Percentiles rank a stretch among this genome's conserved stretches.
Evolutionary conservation across 2,888 invertebrate genomes (phyloP).

Genomic region (Callyntrura guangdongensis): DNA sequence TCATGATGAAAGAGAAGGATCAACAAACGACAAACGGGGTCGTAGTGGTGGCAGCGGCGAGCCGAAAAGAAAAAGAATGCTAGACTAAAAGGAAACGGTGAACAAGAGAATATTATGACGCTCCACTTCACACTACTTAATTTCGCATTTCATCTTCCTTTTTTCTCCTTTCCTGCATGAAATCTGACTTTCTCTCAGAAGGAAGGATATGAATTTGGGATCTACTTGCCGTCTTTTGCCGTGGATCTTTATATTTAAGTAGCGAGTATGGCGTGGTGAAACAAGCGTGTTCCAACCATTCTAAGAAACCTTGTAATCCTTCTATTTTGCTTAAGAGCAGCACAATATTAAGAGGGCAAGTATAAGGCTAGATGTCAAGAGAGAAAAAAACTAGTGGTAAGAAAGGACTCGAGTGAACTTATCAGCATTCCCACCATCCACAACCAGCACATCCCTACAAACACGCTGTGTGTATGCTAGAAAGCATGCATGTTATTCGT

Average conservation of each 20-base stretch:
- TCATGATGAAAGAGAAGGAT: slow-evolving; percentile 35
- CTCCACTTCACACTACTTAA: slow-evolving; percentile 73
- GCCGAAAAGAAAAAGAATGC: slow-evolving; percentile 15
- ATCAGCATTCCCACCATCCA: slow-evolving; percentile 28
- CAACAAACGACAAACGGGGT: slow-evolving; percentile 13
- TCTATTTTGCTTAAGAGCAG: neutral
- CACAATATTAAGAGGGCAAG: neutral
- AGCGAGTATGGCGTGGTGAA: neutral
- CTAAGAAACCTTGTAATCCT: neutral
- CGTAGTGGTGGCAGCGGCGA: neutral
- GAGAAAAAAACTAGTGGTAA: neutral
- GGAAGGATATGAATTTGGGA: neutral
- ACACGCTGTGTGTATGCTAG: slow-evolving; percentile 5
- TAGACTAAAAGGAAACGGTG: slow-evolving; percentile 24
- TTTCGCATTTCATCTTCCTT: slow-evolving; percentile 49
- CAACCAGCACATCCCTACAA: neutral
- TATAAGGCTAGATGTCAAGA: neutral
- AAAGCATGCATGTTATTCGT: slow-evolving; percentile 39
- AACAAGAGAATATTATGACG: slow-evolving; percentile 65
- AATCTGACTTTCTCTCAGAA: neutral
- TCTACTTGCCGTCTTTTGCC: neutral
- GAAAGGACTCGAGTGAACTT: slow-evolving; percentile 29
- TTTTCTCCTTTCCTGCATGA: slow-evolving; percentile 17
- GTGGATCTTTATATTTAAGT: slow-evolving; percentile 7
- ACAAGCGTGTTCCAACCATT: neutral